Evolutionary conservation across 1,140 invertebrate genomes (phyloP).

Genomic region (Lasaia peninsularis): DNA sequence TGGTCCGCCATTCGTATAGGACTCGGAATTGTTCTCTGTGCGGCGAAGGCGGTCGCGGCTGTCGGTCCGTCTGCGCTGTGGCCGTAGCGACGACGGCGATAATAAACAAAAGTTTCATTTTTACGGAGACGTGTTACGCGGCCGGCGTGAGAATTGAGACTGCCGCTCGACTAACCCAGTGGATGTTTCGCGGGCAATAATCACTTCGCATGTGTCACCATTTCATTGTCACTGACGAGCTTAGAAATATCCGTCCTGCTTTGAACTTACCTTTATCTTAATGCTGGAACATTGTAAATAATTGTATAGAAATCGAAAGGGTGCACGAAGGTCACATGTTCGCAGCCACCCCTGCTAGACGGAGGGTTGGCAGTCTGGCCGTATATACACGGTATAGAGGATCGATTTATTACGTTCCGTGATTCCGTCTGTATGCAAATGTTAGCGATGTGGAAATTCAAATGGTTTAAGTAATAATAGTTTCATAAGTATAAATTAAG

Average conservation of each 20-base stretch:
- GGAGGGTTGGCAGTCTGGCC: slow-evolving; percentile 44
- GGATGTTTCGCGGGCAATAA: slow-evolving; percentile 27
- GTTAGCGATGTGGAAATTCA: too few species aligned
- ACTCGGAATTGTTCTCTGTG: slow-evolving; percentile 72
- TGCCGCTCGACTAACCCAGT: slow-evolving; percentile 41
- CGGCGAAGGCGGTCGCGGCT: slow-evolving; percentile 33
- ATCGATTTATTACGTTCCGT: slow-evolving; percentile 23
- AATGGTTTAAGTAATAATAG: too few species aligned
- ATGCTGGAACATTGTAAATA: slow-evolving; percentile 9
- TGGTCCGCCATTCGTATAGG: slow-evolving; percentile 74
- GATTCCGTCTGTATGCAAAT: slow-evolving; percentile 1
- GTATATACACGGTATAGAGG: slow-evolving; percentile 32
- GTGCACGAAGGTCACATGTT: slow-evolving; percentile 53
- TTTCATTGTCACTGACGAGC: slow-evolving; percentile 28
- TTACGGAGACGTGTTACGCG: slow-evolving; percentile 43
- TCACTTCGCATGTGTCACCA: slow-evolving; percentile 40
- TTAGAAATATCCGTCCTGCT: slow-evolving; percentile 6
- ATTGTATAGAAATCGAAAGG: slow-evolving; percentile 34
- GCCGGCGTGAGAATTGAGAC: slow-evolving; percentile 48
- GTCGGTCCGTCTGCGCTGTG: slow-evolving; percentile 47
- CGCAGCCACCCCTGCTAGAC: slow-evolving; percentile 47
- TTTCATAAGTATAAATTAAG: too few species aligned
- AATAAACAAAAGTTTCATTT: slow-evolving; percentile 49
- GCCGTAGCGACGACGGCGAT: slow-evolving; percentile 44
- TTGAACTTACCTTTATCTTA: slow-evolving; percentile 10